Base-by-base conservation (phyloP, 2,797 vertebrate genomes). In the Melanotaenia pygmaea region DNA sequence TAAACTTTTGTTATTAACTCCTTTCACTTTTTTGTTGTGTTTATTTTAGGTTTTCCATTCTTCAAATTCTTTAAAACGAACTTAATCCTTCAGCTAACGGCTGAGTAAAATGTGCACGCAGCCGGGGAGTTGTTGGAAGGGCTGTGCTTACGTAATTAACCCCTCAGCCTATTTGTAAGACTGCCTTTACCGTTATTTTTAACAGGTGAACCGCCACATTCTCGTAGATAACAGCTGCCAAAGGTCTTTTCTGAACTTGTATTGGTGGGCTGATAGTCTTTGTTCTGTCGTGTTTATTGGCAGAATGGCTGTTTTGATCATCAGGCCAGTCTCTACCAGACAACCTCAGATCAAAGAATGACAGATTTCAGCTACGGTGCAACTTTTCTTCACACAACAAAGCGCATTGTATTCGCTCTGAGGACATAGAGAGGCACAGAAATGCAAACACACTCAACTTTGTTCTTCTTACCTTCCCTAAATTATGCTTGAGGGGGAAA, bases 151-250 rank as follows among this genome's bases (percentile, higher is more conserved):
- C 90, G 90, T 93, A 91, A 94, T 81, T 32, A 60, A 63, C 45
- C 74, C 68, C 68, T 71, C 74, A 14, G 76, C 51, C 68, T 87
- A 77, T 87, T 89, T 84, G 74, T 74, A 34, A 74, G 77, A 65
- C 58, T n/a, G 47, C 59, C 70, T 76, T 89, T 85, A 92, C 95
- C 95, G 95, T 95, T 95, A 95, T 76, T 82, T 87, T 84, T 59
- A 88, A 86, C 93, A 95, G 93, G 90, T 94, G 91, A 90, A 84
- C 28, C 37, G 62, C 38, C 74, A 47, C 71, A 4, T 79, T 77
- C 7, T n/a, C 37, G 20, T 0, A 26, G 22, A 8, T 20, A 53
- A 60, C 0, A 28, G 34, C 65, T 2, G 30, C 32, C 4, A 26
- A 35, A 62, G 40, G n/a, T 34, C 64, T 57, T 24, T 30, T 47